These are phyloP conservation scores for Automeris io DNA, from an alignment of 2,888 invertebrate species.

Conservation along the genomic window DNA sequence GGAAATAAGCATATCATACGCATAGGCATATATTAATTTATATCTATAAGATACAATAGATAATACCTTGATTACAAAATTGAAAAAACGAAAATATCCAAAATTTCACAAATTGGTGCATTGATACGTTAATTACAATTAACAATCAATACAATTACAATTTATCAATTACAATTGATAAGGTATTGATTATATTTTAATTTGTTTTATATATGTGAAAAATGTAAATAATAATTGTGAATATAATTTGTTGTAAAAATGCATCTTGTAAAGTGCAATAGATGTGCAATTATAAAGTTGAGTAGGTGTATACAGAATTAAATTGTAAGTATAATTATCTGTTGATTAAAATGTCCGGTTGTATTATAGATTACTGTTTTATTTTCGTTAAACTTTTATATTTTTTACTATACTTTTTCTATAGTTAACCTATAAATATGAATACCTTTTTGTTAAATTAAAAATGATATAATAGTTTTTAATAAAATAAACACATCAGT, in stretches of 20 bases:
- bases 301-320: constrained; percentile 65
- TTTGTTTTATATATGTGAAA: constrained; percentile 3
- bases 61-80: neutral
- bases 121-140: no score
- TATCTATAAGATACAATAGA: neutral
- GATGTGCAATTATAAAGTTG: constrained; percentile 72
- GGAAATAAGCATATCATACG: neutral
- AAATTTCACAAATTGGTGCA: no score
- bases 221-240: constrained; percentile 62
- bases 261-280: constrained; percentile 75
- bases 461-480: no score
- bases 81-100: neutral
- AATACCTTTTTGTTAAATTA: no score
- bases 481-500: no score
- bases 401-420: no score
- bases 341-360: constrained; percentile 61
- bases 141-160: neutral
- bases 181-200: neutral
- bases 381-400: constrained; percentile 16
- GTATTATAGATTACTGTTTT: constrained; percentile 42
- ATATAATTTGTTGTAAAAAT: constrained; percentile 75
- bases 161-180: neutral
- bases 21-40: neutral
- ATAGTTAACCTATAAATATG: no score
- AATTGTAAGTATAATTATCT: constrained; percentile 45